These are phyloP conservation scores for Sapayoa aenigma DNA, from an alignment of 2,113 vertebrate genomes.

Conservation along the genomic window DNA sequence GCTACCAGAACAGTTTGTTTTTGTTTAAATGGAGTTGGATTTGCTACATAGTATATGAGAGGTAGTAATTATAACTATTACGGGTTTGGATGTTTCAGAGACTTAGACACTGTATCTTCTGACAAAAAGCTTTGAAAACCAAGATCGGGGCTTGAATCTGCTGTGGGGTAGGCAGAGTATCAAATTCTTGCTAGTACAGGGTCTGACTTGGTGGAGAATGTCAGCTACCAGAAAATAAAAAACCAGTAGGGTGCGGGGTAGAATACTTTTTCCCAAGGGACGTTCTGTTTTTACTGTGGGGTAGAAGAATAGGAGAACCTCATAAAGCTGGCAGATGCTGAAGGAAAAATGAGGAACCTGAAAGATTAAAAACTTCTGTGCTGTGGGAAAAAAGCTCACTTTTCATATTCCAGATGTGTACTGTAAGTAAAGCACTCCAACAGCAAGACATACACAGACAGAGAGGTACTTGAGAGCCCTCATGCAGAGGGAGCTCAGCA, in stretches of 20 bases:
- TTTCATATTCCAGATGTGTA: background rate
- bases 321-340: background rate
- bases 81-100: background rate
- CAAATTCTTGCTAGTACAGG: background rate
- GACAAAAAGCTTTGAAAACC: background rate
- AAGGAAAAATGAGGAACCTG: background rate
- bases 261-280: background rate
- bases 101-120: background rate
- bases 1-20: background rate
- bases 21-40: background rate
- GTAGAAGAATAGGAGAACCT: background rate
- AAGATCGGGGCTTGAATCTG: background rate
- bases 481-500: background rate
- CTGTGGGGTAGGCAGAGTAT: background rate
- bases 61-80: background rate
- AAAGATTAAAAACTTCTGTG: background rate
- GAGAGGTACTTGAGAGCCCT: background rate
- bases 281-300: background rate
- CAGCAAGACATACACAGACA: background rate
- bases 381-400: background rate
- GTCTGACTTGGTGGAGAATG: constrained; percentile 12
- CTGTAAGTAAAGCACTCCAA: background rate
- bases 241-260: background rate
- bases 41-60: background rate
- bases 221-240: background rate